Evolutionary conservation across 92 coral and sea anemone genomes (phyloP).

Genomic region (Desmophyllum pertusum): DNA sequence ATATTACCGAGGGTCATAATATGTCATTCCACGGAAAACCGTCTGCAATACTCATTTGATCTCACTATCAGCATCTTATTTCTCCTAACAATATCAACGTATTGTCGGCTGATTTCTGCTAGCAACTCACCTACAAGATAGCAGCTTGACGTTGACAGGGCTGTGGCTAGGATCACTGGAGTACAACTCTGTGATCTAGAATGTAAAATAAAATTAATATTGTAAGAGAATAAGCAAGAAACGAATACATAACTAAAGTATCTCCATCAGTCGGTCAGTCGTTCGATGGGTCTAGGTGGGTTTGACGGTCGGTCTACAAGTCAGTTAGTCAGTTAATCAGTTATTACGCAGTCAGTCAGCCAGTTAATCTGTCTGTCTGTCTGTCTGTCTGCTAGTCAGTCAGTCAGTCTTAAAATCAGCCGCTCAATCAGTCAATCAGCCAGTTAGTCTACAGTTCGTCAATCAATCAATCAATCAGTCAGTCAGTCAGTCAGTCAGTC

Average conservation of each 20-base stretch:
- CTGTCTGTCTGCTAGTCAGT: too few relatives aligned
- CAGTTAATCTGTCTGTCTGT: background rate
- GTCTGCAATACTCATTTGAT: too few relatives aligned
- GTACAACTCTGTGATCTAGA: background rate
- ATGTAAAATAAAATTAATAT: background rate
- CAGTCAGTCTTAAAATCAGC: too few relatives aligned
- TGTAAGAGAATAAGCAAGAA: background rate
- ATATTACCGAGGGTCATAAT: too few relatives aligned
- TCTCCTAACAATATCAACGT: too few relatives aligned
- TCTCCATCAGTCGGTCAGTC: conserved; percentile 1
- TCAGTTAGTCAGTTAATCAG: background rate
- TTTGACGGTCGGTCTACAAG: background rate
- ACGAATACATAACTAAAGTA: too few relatives aligned
- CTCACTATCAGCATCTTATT: too few relatives aligned
- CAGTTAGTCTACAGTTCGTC: too few relatives aligned
- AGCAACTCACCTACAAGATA: background rate
- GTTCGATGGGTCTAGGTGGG: too few relatives aligned
- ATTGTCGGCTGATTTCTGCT: too few relatives aligned
- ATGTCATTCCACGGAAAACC: too few relatives aligned
- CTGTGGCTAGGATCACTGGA: background rate
- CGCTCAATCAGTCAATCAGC: background rate
- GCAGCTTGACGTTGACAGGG: background rate
- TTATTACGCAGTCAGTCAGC: background rate
- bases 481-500: background rate
- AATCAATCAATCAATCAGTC: too few relatives aligned